Base-by-base conservation (phyloP, 2,113 vertebrate genomes). In the Datnioides undecimradiatus region DNA sequence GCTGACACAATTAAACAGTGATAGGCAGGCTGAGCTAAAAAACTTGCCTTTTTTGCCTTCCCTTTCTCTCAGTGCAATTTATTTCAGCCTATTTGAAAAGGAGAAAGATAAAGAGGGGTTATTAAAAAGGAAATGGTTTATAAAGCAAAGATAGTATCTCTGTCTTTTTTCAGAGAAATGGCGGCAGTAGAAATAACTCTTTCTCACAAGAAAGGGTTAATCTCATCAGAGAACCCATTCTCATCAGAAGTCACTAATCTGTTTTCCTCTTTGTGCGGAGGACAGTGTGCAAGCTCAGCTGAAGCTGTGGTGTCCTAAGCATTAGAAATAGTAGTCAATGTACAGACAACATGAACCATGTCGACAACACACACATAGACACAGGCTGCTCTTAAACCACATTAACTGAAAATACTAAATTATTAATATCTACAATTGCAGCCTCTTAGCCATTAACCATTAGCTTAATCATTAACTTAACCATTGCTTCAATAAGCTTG, bases 1-100 rank as follows among this genome's bases (percentile, higher is more conserved):
- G 79, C 91, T 93, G 93, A 93, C 93, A 94, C 89, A 93, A 92
- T 93, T 94, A 93, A 91, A 90, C 81, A 88, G 75, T 89, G 90
- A 90, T 49, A n/a, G 46, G n/a, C 46, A 49, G 46, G 73, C 78
- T 80, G 84, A 87, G 84, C 84, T 87, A 80, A 86, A 90, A 91
- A 89, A 84, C 41, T 14, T 27, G 46, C 73, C 72, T 55, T 38
- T 52, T 52, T 83, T 77, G 48, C 71, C 74, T 84, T 77, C 60
- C n/a, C 45, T 21, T 48, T 48, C 45, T 48, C 19, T 48, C 48
- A n/a, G n/a, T n/a, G n/a, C n/a, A n/a, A n/a, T n/a, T n/a, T n/a
- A n/a, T n/a, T n/a, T n/a, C n/a, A n/a, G n/a, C n/a, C n/a, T n/a
- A n/a, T n/a, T 25, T 48, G n/a, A 21, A 48, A 48, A 13, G 14